Evolutionary conservation across 2,888 invertebrate species (phyloP).

Genomic region (Rotaria sp.): DNA sequence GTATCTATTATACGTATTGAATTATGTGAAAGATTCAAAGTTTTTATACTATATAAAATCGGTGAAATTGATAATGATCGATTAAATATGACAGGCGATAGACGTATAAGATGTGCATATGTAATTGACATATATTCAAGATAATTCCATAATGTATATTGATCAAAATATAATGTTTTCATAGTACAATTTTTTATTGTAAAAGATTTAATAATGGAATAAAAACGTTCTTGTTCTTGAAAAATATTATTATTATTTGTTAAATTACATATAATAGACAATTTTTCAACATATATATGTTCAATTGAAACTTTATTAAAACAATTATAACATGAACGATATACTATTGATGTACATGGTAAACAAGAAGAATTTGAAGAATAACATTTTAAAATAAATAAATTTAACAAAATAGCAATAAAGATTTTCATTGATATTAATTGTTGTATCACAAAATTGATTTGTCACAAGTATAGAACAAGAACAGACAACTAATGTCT

Average conservation of each 20-base stretch:
- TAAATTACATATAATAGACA: neutral
- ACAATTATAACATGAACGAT: neutral
- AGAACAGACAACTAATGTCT: neutral
- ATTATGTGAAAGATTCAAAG: conserved; percentile 18
- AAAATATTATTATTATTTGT: neutral
- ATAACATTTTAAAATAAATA: neutral
- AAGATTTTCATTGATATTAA: neutral
- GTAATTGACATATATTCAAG: neutral
- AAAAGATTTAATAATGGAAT: neutral
- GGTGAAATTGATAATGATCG: neutral
- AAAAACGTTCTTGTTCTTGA: neutral
- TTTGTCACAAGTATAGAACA: neutral
- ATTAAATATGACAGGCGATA: neutral
- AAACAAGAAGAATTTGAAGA: neutral
- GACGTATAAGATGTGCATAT: neutral
- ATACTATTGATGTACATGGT: neutral
- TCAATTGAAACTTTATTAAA: neutral
- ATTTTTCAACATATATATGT: neutral
- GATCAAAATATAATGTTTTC: neutral
- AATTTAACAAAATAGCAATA: neutral
- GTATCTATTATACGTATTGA: neutral
- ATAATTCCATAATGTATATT: conserved; percentile 26
- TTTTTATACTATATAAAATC: conserved; percentile 10
- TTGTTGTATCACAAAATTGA: neutral
- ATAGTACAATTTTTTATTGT: neutral